Base-by-base conservation (phyloP, 1,140 invertebrate species). In the Sarcophaga peregrina region DNA sequence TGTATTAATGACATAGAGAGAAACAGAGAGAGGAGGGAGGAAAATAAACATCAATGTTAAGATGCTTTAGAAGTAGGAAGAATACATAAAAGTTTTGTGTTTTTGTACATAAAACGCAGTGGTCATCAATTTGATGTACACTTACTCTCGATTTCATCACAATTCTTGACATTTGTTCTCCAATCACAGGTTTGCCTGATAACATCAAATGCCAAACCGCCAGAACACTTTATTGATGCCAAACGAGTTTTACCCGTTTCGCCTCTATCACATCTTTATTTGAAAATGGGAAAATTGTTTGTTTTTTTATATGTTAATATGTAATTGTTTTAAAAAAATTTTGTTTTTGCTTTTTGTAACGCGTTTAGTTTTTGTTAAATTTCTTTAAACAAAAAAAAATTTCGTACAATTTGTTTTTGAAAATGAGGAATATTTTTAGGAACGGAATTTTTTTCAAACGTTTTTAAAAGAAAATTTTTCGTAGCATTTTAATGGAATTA, bases 101-200 rank as follows among this genome's bases (percentile, higher is more conserved):
- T 37, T 37, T 37, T 37, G 17, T 62, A 62, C 58, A 62, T 62
- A 62, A 15, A 62, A 15, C 58, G 58, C 58, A 62, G 13, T 62
- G 25, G 25, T 37, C 25, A 37, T 37, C 25, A 37, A 37, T 37
- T 37, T 37, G 25, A 2, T 37, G 4, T 37, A 37, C 91, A 95
- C 96, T 97, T 96, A 97, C 97, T 97, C 93, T 97, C 96, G 91
- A 96, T 89, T 91, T 94, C 93, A 92, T 97, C 95, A 93, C 97
- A 98, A 94, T 97, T 97, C 93, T 96, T 96, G 92, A 98, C 97
- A 93, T 97, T 95, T 88, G 95, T 94, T 94, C 97, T 98, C 96
- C 97, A 98, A 92, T 98, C 96, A 92, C 97, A 98, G 85, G 96
- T 97, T 91, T 98, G 97, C 87, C 96, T 93, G 91, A 96, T 95